Base-by-base conservation (phyloP, 2,797 vertebrate species). In the Rhinella marina region DNA sequence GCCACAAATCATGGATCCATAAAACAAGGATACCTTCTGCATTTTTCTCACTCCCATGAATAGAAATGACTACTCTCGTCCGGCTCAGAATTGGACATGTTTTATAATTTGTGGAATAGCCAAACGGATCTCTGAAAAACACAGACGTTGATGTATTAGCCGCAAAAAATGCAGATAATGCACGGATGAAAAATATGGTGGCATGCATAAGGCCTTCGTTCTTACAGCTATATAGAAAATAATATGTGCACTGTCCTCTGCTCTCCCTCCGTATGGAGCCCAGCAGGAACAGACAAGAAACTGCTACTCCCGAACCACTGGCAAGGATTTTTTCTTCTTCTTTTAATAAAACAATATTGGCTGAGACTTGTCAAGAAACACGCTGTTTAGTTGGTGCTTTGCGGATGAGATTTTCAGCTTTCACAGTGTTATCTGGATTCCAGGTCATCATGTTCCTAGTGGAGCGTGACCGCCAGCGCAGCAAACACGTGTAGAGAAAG, bases 381-480 rank as follows among this genome's bases (percentile, higher is more conserved):
- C 48, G 11, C 8, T 54, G 32, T 64, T 70, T 70, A 73, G 27
- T 21, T 13, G 29, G 27, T 56, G 56, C 52, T 41, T 73, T 10
- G 12, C 59, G 19, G 52, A 19, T n/a, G 66, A 23, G 52, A 72
- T 72, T 72, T 83, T 32, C 25, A 57, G 82, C 68, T 83, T 83
- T 72, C 11, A 29, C 25, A 59, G 52, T 32, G 66, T 73, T 84
- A 72, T 72, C 10, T 84, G 66, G 66, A 81, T 62, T 81, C 29
- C 59, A 64, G 79, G 79, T 81, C 79, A 81, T 64, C 59, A 50
- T 81, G 79, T 81, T 50, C 61, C 80, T 72, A 41, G 7, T 13
- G 12, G 23, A 17, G 27, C 27, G 5, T 12, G 61, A 17, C 82
- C 73, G 52, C 5, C n/a, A 41, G 68, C 27, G 11, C 82, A 48